These are phyloP conservation scores for Gopherus evgoodei DNA, from an alignment of 2,113 vertebrate species.

Conservation along the genomic window DNA sequence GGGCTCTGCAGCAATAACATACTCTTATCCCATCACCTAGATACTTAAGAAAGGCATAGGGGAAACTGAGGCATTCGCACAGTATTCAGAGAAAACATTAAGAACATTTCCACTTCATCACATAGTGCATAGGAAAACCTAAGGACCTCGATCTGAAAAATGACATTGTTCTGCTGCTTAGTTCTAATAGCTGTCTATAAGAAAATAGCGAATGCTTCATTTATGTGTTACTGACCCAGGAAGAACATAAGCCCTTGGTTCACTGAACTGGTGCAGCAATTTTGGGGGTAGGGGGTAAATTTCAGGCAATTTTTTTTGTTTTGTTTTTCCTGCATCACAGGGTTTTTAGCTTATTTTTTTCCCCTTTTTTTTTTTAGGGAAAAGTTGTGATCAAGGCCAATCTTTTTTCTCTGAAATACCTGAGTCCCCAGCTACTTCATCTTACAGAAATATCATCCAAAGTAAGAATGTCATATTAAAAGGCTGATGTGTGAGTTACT, in stretches of 20 bases:
- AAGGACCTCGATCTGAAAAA: neutral
- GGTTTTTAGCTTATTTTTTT: neutral
- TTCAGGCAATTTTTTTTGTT: neutral
- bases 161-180: neutral
- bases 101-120: no score
- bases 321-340: neutral
- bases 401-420: constrained; percentile 88
- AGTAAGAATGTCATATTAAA: constrained; percentile 80
- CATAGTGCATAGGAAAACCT: neutral
- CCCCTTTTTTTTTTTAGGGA: constrained; percentile 73
- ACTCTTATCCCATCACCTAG: no score
- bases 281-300: no score
- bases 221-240: neutral
- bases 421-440: constrained; percentile 86
- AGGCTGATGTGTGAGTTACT: neutral
- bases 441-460: constrained; percentile 87
- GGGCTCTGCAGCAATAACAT: no score
- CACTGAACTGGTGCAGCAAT: neutral
- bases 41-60: no score
- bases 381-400: constrained; percentile 91
- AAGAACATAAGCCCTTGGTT: neutral
- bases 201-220: neutral
- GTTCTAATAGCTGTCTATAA: neutral
- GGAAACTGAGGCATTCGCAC: no score
- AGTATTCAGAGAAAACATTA: no score